Percentiles rank a stretch among this genome's conserved stretches.
phyloP scores from a whole-genome alignment of 2,797 vertebrate species.

The Amniataba percoides region DNA sequence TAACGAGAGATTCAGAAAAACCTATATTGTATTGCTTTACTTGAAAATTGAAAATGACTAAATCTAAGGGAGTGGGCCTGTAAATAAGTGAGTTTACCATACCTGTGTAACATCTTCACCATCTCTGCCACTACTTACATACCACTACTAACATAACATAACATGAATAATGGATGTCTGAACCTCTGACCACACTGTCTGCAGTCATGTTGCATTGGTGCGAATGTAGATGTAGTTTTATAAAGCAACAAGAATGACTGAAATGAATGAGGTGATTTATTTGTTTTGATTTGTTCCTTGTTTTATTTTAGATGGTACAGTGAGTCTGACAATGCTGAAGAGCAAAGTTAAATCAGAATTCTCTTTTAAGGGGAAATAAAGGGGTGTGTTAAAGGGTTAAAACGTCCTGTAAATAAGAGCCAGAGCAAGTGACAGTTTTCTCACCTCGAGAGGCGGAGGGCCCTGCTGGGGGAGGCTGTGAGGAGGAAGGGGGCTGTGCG shows the following conservation, averaged over 20 bases:
- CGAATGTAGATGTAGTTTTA: neutral
- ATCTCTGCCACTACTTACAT: no score
- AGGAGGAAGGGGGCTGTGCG: constrained; percentile 54
- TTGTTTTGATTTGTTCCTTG: no score
- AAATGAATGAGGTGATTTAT: no score
- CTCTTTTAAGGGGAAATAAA: neutral
- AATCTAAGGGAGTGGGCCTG: no score
- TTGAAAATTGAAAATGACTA: no score
- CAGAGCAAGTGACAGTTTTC: neutral
- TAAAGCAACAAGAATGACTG: neutral
- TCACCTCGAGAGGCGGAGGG: constrained; percentile 75
- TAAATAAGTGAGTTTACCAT: no score
- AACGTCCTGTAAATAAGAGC: no score
- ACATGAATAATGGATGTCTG: no score
- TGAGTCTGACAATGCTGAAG: neutral
- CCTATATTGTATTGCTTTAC: no score
- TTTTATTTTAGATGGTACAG: no score
- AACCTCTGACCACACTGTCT: no score
- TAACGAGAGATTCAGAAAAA: neutral
- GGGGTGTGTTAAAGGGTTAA: neutral
- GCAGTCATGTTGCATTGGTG: neutral
- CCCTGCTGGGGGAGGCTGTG: constrained; percentile 53
- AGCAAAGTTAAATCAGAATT: neutral
- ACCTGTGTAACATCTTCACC: no score
- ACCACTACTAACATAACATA: neutral